Evolutionary conservation across 2,888 invertebrate species (phyloP).

Genomic region (Morpho helenor): DNA sequence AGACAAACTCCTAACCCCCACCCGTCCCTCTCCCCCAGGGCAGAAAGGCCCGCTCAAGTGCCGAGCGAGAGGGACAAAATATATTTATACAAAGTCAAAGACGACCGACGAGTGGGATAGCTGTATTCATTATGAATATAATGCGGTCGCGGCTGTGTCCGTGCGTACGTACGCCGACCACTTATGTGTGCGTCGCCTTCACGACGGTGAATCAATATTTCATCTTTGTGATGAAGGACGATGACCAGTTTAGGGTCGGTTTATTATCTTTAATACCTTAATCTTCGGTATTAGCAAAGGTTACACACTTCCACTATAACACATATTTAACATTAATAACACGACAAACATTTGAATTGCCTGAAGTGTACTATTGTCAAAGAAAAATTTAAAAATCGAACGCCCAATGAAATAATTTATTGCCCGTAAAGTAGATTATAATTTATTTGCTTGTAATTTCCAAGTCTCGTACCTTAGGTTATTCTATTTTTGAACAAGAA

Average conservation of each 20-base stretch:
- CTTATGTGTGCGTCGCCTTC: slow-evolving; percentile 63
- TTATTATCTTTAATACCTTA: slow-evolving; percentile 31
- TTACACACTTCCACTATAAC: no score
- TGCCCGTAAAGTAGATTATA: no score
- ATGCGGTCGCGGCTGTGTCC: slow-evolving; percentile 73
- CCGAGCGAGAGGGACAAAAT: slow-evolving; percentile 66
- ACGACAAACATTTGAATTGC: no score
- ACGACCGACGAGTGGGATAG: slow-evolving; percentile 75
- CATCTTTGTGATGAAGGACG: slow-evolving; percentile 62
- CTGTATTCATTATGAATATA: slow-evolving; percentile 79
- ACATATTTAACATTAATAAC: no score
- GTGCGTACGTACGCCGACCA: slow-evolving; percentile 58
- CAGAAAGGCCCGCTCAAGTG: slow-evolving; percentile 56
- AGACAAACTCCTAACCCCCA: slow-evolving; percentile 72
- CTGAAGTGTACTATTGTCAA: no score
- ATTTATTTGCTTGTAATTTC: no score
- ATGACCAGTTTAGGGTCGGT: slow-evolving; percentile 43
- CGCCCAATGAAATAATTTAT: no score
- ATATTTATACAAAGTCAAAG: slow-evolving; percentile 79
- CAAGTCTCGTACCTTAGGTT: no score
- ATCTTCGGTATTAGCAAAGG: not conserved
- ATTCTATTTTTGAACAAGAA: no score
- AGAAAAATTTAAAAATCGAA: no score
- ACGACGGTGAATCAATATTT: slow-evolving; percentile 71
- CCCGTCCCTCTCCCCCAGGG: slow-evolving; percentile 62